phyloP scores from a whole-genome alignment of 2,113 vertebrate genomes.

The Sander lucioperca region DNA sequence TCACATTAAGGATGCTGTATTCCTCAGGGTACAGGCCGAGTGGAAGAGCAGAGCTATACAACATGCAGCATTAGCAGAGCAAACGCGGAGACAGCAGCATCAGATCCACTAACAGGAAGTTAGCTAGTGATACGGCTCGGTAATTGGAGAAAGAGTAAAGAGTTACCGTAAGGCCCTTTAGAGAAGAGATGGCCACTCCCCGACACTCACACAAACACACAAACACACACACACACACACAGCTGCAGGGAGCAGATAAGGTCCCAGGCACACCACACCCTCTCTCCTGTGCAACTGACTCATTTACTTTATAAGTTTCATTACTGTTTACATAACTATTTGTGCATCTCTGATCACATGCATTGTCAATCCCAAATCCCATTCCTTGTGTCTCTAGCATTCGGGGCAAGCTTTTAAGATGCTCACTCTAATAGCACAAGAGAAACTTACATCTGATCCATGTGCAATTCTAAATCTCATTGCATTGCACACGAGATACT shows the following conservation, averaged over 20 bases:
- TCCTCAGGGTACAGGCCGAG: slow-evolving; percentile 44
- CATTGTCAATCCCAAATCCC: neutral
- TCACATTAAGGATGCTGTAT: slow-evolving; percentile 62
- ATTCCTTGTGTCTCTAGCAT: neutral
- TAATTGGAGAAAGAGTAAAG: slow-evolving; percentile 66
- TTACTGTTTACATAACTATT: slow-evolving; percentile 4
- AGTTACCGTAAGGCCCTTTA: slow-evolving; percentile 70
- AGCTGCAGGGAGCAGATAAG: slow-evolving; percentile 82
- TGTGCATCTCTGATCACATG: slow-evolving; percentile 21
- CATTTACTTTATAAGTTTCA: slow-evolving; percentile 31
- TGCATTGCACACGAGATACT: neutral
- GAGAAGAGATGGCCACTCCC: slow-evolving; percentile 64
- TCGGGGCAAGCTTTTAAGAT: neutral
- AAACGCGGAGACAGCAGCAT: slow-evolving; percentile 42
- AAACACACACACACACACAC: slow-evolving; percentile 26
- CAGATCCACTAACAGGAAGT: slow-evolving; percentile 68
- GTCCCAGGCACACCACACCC: slow-evolving; percentile 75
- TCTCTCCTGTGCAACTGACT: slow-evolving; percentile 56
- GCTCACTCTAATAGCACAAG: neutral
- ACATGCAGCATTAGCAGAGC: slow-evolving; percentile 69
- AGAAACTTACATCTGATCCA: slow-evolving; percentile 14
- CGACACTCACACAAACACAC: slow-evolving; percentile 4
- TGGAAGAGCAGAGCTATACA: slow-evolving; percentile 36
- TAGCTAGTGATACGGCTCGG: slow-evolving; percentile 44
- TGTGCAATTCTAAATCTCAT: neutral